Base-by-base conservation (phyloP, 2,113 vertebrate species). In the Benitochromis conjunctus region DNA sequence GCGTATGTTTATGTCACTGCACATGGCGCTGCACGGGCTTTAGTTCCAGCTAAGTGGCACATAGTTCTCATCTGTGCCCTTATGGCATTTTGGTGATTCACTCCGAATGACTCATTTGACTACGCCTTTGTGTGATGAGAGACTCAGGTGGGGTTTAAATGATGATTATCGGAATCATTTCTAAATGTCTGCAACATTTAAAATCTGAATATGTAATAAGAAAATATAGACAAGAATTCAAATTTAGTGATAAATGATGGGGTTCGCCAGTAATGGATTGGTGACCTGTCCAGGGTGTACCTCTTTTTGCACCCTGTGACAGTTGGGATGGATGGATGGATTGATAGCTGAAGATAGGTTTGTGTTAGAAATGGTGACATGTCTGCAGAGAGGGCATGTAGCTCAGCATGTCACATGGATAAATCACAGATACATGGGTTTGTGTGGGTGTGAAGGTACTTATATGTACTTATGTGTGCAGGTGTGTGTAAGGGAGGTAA, bases 41-140 rank as follows among this genome's bases (percentile, higher is more conserved):
- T 60, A 34, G 81, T 56, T 53, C 66, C 57, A 71, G 83, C 51
- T 55, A 86, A 66, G 80, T 85, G 81, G 36, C 60, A 41, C 62
- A 31, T 58, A 14, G 69, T 82, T 69, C n/a, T 80, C 83, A 56
- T 83, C 76, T 84, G 80, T 88, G 80, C 60, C 82, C 82, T 89
- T 79, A 53, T 80, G 69, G 36, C 83, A 76, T 87, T 91, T 80
- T 9, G 31, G 62, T 86, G 43, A 90, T 26, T 89, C 85, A 60
- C 36, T 78, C 38, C 9, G 0, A 64, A 41, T 84, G 85, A 89
- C 51, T 89, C 91, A 87, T 83, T 84, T 82, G 43, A 79, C 69
- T 83, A 83, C 77, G 77, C 78, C 31, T 90, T 83, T 57, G 56
- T 78, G 81, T 80, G 57, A 80, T 19, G 31, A 80, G 76, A 55